Evolutionary conservation across 2,888 invertebrate genomes (phyloP), one percentile per base, ranked within the genome.

Genomic region (Stenoptilia bipunctidactyla): DNA sequence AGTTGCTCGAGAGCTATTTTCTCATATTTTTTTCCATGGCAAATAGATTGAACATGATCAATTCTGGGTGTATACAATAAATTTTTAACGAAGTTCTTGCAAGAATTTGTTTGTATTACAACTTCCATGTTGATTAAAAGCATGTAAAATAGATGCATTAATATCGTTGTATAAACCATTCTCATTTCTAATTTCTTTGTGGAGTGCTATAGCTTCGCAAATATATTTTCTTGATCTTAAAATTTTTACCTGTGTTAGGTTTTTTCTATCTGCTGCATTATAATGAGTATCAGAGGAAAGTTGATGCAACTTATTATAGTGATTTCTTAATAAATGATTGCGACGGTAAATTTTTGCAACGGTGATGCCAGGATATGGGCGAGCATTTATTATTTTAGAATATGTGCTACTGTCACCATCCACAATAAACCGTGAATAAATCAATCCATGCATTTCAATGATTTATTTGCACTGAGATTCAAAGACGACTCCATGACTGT

Each of bases 331-430:
- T 15, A 46, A 25, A 38, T 47, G 45, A 15, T 50, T 51, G 6
- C 40, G 35, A 35, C 45, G 49, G 13, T 44, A 35, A 15, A 49
- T 44, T 45, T 52, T 50, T 43, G 40, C 48, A 9, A 51, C 47
- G 35, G 46, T 49, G 13, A 43, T 15, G n/a, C 15, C 35, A 15
- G 44, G 34, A 41, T 52, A 50, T 15, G 50, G 47, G 10, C 46
- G 37, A 12, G 41, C 37, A 34, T 45, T 38, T 34, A 50, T 33
- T 27, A 49, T 47, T 39, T 43, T 48, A 5, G 43, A 36, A 40
- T 50, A 49, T 8, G 48, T 52, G 30, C 43, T 46, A 5, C 40
- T 39, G 34, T 52, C 49, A 15, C 49, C 49, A 42, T 50, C 49
- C 5, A 48, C 45, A 12, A 52, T 44, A 20, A 49, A 38, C 27